phyloP scores from a whole-genome alignment of 2,888 invertebrate genomes.

The Mimas tiliae region DNA sequence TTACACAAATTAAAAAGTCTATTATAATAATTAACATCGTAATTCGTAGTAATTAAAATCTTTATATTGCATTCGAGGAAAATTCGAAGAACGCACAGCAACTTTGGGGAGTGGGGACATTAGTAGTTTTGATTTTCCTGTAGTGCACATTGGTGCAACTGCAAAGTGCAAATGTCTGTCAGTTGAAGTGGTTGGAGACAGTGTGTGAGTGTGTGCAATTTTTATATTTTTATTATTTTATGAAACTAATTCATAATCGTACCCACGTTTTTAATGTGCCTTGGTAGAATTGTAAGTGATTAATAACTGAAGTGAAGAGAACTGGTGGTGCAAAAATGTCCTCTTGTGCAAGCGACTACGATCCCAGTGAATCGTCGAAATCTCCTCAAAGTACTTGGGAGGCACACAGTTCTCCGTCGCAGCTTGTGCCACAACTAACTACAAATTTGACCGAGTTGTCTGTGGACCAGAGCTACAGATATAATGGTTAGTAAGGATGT shows the following conservation, averaged over 20 bases:
- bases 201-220: no score
- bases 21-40: background rate
- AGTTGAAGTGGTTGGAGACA: no score
- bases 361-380: constrained; percentile 64
- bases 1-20: background rate
- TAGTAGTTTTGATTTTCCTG: no score
- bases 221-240: no score
- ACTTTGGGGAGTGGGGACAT: no score
- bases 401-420: constrained; percentile 68
- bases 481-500: constrained; percentile 24
- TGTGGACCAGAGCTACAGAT: constrained; percentile 44
- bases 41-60: no score
- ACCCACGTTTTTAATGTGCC: no score
- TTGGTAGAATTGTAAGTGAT: background rate
- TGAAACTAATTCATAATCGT: no score
- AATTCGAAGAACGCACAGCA: background rate
- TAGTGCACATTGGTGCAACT: no score
- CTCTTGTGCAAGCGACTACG: constrained; percentile 61
- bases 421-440: constrained; percentile 69
- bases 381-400: constrained; percentile 58
- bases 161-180: no score
- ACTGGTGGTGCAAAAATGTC: constrained; percentile 40
- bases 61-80: background rate
- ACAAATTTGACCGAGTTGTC: constrained; percentile 60
- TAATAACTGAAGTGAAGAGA: background rate